Conservation (phyloP, 2,888 invertebrate genomes). For the Lithodes maja region DNA sequence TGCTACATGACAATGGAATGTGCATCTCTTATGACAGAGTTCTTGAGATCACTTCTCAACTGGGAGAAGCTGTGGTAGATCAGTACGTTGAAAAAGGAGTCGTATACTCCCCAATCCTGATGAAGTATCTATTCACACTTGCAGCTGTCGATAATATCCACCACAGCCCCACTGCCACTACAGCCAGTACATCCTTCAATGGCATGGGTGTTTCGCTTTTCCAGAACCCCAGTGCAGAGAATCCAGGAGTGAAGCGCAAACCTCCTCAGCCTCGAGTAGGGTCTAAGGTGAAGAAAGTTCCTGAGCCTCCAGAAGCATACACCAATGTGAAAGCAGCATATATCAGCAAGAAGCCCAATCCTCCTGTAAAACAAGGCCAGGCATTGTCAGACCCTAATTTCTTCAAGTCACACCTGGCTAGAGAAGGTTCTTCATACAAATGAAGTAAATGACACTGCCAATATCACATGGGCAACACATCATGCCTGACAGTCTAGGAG, state of each 20-base stretch:
- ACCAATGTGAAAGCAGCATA: conserved; percentile 30
- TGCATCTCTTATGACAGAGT: conserved; percentile 24
- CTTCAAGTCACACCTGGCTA: conserved; percentile 26
- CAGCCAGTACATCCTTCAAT: conserved; percentile 14
- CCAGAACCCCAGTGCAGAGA: conserved; percentile 1
- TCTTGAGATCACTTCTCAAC: conserved; percentile 6
- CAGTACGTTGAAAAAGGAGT: conserved; percentile 19
- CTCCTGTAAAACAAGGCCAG: conserved; percentile 7
- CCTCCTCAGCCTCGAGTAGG: background rate
- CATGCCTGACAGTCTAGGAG: conserved; percentile 32
- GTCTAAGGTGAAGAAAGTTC: conserved; percentile 19
- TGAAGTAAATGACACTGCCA: conserved; percentile 1
- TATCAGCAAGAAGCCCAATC: conserved; percentile 24
- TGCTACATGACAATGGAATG: conserved; percentile 10
- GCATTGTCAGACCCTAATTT: background rate
- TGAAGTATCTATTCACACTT: background rate
- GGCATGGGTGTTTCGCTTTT: conserved; percentile 10
- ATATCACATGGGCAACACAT: conserved; percentile 38
- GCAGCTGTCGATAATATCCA: conserved; percentile 27
- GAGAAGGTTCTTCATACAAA: conserved; percentile 10
- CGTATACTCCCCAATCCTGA: conserved; percentile 13
- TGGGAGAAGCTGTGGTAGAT: conserved; percentile 8
- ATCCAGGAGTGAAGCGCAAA: background rate
- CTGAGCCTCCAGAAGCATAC: conserved; percentile 21
- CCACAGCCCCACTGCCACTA: conserved; percentile 27